Evolutionary conservation across 53 echinoderm and acorn worm genomes (phyloP).

Genomic region (Temnopleurus reevesii): DNA sequence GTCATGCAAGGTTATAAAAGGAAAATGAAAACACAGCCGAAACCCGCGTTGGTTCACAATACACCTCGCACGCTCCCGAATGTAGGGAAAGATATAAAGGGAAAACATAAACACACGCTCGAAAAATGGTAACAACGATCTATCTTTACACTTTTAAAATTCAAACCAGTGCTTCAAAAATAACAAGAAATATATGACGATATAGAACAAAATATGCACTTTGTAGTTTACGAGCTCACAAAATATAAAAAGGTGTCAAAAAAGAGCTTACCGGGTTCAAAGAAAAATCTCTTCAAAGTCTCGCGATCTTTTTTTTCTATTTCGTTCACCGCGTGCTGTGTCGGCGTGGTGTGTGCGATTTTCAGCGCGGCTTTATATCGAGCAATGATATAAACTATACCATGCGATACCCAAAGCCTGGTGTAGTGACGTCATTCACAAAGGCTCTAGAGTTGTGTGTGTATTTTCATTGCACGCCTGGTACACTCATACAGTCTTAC

Average conservation of each 20-base stretch:
- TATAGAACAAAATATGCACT: neutral
- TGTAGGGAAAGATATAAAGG: constrained; percentile 25
- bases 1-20: no score
- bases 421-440: constrained; percentile 37
- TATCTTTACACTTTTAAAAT: neutral
- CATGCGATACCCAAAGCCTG: neutral
- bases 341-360: constrained; percentile 39
- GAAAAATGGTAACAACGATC: constrained; percentile 1
- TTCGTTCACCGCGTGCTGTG: constrained; percentile 14
- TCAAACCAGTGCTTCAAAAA: constrained; percentile 25
- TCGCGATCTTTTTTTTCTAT: constrained; percentile 36
- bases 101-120: constrained; percentile 42
- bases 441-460: constrained; percentile 24
- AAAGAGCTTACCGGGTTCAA: constrained; percentile 23
- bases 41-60: no score
- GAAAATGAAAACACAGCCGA: no score
- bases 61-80: no score
- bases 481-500: neutral
- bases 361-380: constrained; percentile 38
- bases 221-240: neutral
- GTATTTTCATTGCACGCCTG: constrained; percentile 19
- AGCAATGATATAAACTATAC: constrained; percentile 36
- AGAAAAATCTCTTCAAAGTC: constrained; percentile 31
- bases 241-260: neutral
- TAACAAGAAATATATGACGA: constrained; percentile 25